A percentile compares a stretch with the other conserved stretches of the same genome.
Evolutionary conservation across 2,797 vertebrate genomes (phyloP).

Genomic region (Vireo griseus): DNA sequence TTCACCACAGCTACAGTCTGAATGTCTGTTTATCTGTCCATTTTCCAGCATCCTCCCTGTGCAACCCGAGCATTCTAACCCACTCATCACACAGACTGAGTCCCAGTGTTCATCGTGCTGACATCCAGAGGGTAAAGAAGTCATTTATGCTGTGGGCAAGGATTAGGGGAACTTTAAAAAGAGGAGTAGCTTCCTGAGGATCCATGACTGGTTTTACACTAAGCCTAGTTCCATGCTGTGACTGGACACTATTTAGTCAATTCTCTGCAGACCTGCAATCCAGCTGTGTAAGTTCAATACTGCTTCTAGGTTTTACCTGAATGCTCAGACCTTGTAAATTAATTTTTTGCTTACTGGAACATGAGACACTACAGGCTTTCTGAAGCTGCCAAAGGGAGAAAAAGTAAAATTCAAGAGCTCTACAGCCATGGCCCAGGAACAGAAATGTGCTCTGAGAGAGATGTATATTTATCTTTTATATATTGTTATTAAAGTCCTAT

Average conservation of each 20-base stretch:
- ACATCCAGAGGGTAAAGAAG: not conserved
- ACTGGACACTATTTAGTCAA: not conserved
- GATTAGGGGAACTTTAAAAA: not conserved
- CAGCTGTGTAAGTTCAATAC: conserved; percentile 24
- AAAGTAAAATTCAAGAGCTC: not conserved
- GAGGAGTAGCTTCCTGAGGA: not conserved
- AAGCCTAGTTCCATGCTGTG: not conserved
- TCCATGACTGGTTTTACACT: conserved; percentile 1
- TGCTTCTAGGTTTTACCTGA: conserved; percentile 32
- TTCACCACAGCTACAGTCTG: not conserved
- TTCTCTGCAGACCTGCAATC: not conserved
- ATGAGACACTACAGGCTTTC: not conserved
- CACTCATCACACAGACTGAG: not conserved
- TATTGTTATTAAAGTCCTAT: not conserved
- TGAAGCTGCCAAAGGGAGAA: not conserved
- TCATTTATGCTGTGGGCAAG: not conserved
- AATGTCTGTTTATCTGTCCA: not conserved
- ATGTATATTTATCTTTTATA: not conserved
- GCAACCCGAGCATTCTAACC: not conserved
- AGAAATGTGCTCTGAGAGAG: not conserved
- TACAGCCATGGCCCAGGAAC: not conserved
- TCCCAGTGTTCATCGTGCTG: not conserved
- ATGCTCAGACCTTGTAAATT: not conserved
- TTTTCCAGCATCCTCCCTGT: not conserved
- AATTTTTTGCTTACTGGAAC: not conserved